Percentiles rank a stretch among this genome's conserved stretches.
These are phyloP conservation scores for Pygoscelis adeliae DNA, from an alignment of 2,113 vertebrate genomes.

Conservation along the genomic window DNA sequence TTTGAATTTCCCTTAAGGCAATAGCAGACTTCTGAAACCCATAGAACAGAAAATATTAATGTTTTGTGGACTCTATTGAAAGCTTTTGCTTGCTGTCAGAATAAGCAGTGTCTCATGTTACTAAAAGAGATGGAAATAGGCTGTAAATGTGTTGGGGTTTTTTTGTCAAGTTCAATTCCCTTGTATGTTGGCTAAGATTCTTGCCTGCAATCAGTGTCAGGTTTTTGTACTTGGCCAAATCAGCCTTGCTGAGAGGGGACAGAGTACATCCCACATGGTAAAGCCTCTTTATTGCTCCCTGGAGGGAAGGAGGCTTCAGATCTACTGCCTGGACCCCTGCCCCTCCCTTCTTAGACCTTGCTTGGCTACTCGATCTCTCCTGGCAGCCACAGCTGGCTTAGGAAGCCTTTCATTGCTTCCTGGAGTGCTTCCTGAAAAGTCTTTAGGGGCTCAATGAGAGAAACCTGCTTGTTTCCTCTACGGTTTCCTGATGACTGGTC, in stretches of 20 bases:
- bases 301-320: not conserved
- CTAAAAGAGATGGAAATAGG: not conserved
- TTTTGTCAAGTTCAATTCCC: not conserved
- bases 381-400: not conserved
- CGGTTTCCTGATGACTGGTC: constrained; percentile 34
- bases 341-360: not conserved
- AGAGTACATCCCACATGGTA: not conserved
- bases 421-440: constrained; percentile 47
- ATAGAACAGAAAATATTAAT: not conserved
- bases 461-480: constrained; percentile 30
- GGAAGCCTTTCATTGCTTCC: constrained; percentile 64
- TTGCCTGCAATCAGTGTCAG: not conserved
- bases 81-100: not conserved
- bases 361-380: not conserved
- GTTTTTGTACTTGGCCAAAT: not conserved
- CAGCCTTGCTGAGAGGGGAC: not conserved
- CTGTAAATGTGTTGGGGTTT: not conserved
- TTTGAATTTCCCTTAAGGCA: not conserved
- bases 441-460: constrained; percentile 22
- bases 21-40: not conserved
- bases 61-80: not conserved
- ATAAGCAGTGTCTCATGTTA: not conserved
- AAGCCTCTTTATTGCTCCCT: not conserved
- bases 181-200: not conserved
- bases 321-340: constrained; percentile 4